phyloP scores from a whole-genome alignment of 2,797 vertebrate genomes.

The Dendrocincla tyrannina region DNA sequence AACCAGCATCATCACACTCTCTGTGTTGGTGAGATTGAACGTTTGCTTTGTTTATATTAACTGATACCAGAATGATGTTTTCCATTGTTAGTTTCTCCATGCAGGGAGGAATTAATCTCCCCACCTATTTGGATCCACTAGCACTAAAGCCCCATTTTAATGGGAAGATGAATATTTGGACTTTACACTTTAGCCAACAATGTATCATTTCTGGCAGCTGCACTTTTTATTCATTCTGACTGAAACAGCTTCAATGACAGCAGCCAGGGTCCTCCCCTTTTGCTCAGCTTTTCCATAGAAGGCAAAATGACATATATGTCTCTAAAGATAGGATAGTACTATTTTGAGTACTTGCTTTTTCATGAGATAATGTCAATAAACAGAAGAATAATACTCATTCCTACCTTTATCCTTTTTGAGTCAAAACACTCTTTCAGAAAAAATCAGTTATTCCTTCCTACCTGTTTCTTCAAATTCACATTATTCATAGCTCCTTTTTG shows the following conservation, averaged over 20 bases:
- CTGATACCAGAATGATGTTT: not conserved
- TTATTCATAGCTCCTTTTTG: not conserved
- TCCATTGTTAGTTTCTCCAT: not conserved
- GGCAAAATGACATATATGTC: slow-evolving; percentile 53
- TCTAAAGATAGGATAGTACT: slow-evolving; percentile 58
- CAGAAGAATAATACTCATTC: slow-evolving; percentile 25
- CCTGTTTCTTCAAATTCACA: not conserved
- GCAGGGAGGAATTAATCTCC: not conserved
- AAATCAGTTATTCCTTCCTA: not conserved
- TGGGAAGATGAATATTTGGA: slow-evolving; percentile 67
- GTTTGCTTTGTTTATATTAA: not conserved
- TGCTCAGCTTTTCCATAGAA: slow-evolving; percentile 70
- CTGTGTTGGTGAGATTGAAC: not conserved
- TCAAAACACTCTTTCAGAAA: not conserved
- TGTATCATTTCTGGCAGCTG: slow-evolving; percentile 63
- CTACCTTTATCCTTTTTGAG: slow-evolving; percentile 5
- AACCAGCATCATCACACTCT: not conserved
- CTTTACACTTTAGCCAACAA: slow-evolving; percentile 24
- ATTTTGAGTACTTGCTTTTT: slow-evolving; percentile 59
- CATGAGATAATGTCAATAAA: slow-evolving; percentile 40
- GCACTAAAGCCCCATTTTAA: slow-evolving; percentile 58
- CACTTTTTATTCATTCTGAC: slow-evolving; percentile 63
- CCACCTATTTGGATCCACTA: slow-evolving; percentile 7
- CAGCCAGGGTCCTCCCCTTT: slow-evolving; percentile 60
- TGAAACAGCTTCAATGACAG: slow-evolving; percentile 59